A percentile compares a stretch with the other conserved stretches of the same genome.
Evolutionary conservation across 2,113 vertebrate species (phyloP).

Genomic region (Odobenus rosmarus): DNA sequence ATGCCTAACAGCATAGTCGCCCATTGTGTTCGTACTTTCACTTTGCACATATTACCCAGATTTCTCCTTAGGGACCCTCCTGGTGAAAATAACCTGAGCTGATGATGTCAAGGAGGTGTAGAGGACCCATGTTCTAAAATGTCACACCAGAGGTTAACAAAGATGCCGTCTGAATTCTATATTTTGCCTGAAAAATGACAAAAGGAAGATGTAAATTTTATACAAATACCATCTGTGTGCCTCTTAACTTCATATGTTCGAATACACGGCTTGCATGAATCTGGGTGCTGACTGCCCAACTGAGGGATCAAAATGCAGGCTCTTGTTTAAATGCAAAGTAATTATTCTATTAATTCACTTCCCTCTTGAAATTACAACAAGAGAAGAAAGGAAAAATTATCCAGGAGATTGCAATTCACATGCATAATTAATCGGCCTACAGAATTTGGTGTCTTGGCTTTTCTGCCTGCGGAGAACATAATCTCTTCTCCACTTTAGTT

Average conservation of each 20-base stretch:
- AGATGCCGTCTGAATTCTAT: not conserved
- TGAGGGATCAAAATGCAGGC: not conserved
- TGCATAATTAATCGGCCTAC: not conserved
- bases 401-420: not conserved
- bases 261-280: not conserved
- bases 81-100: not conserved
- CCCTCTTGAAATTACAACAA: slow-evolving; percentile 11
- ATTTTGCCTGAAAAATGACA: not conserved
- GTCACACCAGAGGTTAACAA: not conserved
- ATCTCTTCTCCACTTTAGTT: slow-evolving; percentile 40
- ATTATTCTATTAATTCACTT: slow-evolving; percentile 32
- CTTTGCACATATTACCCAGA: not conserved
- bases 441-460: not conserved
- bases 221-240: not conserved
- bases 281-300: not conserved
- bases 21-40: not conserved
- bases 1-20: not conserved
- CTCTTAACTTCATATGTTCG: not conserved
- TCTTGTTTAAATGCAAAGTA: slow-evolving; percentile 19
- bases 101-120: not conserved
- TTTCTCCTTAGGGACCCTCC: not conserved
- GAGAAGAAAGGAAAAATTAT: slow-evolving; percentile 23
- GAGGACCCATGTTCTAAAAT: not conserved
- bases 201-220: not conserved
- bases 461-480: not conserved